These are phyloP conservation scores for Sebastes aleutianus DNA, from an alignment of 2,797 vertebrate species.

Conservation along the genomic window DNA sequence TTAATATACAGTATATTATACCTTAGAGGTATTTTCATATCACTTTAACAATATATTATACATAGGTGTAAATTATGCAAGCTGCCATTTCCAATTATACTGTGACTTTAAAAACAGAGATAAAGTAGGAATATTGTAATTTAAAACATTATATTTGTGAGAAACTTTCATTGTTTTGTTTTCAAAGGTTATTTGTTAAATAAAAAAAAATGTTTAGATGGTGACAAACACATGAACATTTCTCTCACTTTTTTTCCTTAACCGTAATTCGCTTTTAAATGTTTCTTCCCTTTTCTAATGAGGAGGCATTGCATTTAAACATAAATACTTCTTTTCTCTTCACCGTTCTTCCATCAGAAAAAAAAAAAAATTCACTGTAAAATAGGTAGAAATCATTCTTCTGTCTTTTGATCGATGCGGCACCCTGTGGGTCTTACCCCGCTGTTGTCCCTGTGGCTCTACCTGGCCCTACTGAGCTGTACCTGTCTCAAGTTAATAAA, in stretches of 20 bases:
- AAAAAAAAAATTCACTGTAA: slow-evolving; percentile 1
- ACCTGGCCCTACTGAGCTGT: slow-evolving; percentile 81
- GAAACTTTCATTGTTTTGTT: neutral
- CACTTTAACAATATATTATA: neutral
- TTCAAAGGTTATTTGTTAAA: neutral
- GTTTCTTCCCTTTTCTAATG: neutral
- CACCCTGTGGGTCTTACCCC: slow-evolving; percentile 67
- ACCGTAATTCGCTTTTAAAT: neutral
- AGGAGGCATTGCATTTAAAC: neutral
- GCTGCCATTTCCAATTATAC: neutral
- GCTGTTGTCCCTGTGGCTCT: slow-evolving; percentile 74
- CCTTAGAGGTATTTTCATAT: neutral
- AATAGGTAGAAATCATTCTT: slow-evolving; percentile 40
- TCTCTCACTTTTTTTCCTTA: neutral
- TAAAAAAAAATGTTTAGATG: neutral
- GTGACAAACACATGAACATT: neutral
- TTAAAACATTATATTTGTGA: neutral
- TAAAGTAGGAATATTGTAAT: neutral
- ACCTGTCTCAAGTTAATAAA: slow-evolving; percentile 92
- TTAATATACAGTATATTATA: neutral
- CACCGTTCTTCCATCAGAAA: neutral
- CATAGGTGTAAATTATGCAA: neutral
- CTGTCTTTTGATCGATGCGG: slow-evolving; percentile 62
- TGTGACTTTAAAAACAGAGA: neutral
- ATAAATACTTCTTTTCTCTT: neutral